A percentile compares a stretch with the other conserved stretches of the same genome.
Conservation (phyloP, 1,140 invertebrate genomes). For the Heliothis subflexa region DNA sequence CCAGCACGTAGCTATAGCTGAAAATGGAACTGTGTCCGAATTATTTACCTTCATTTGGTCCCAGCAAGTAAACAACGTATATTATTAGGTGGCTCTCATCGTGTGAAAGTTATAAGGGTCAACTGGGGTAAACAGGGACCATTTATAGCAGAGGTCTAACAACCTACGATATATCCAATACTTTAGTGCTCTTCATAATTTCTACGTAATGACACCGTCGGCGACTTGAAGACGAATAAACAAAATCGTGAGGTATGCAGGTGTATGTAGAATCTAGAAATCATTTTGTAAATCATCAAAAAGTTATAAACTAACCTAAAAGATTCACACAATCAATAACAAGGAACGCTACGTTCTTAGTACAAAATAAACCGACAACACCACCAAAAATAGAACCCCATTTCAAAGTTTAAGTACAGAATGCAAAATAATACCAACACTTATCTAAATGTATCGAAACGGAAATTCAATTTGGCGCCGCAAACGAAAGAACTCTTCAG, state of each 20-base stretch:
- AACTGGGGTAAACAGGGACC: conserved; percentile 34
- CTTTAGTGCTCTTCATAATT: conserved; percentile 38
- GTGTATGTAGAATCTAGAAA: too few relatives aligned
- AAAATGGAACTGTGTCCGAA: conserved; percentile 9
- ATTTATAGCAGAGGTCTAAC: conserved; percentile 34
- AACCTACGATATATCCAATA: conserved; percentile 25
- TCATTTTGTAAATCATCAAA: too few relatives aligned
- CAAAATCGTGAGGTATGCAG: not conserved
- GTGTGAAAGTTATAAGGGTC: conserved; percentile 43
- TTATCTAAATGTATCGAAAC: conserved; percentile 54
- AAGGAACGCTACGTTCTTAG: too few relatives aligned
- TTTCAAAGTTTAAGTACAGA: conserved; percentile 28
- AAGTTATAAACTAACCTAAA: too few relatives aligned
- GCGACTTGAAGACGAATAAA: conserved; percentile 9
- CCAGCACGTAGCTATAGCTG: not conserved
- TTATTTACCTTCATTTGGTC: conserved; percentile 27
- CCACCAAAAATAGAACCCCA: conserved; percentile 17
- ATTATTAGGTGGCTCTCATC: conserved; percentile 29
- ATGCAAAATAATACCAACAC: conserved; percentile 44
- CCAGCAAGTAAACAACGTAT: conserved; percentile 26
- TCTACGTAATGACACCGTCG: conserved; percentile 21
- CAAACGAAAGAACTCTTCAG: conserved; percentile 50
- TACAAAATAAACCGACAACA: not conserved
- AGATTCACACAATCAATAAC: too few relatives aligned
- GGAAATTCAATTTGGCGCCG: conserved; percentile 51